Evolutionary conservation across 2,888 invertebrate species (phyloP), one percentile per base, ranked within the genome.

Genomic region (Cephus sareptanus): DNA sequence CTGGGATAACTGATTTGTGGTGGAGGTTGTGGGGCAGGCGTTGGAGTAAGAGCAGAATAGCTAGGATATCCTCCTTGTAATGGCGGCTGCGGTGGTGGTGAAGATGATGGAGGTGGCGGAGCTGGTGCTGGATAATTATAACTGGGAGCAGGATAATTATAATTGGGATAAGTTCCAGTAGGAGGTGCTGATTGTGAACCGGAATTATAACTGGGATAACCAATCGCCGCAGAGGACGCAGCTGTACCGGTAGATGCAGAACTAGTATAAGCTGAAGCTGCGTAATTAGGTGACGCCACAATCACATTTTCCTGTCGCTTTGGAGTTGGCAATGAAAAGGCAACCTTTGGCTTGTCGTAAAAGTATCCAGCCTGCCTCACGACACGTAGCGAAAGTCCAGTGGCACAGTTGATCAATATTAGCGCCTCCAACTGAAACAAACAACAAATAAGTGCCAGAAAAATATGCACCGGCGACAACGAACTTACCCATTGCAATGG

Each of bases 401-500:
- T 75, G 40, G 76, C 80, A 76, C 77, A 81, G 76, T 77, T 80
- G 75, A 85, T 68, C 71, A 84, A 37, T 77, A 87, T 77, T 75
- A 85, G 76, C 84, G 85, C 81, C 73, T 73, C 80, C 78, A 86
- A 40, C 87, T 87, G 77, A 81, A 77, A 69, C 35, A 73, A 23
- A 70, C 30, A 76, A 31, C 75, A 71, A 78, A 31, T 71, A 71
- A 35, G 15, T 11, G 35, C 6, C n/a, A 13, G 12, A 11, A 13
- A 30, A 23, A 74, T 35, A 34, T 12, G 35, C 35, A 13, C 23
- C 23, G 11, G 12, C 35, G 34, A 34, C 74, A n/a, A 34, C 30
- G 11, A 71, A 85, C 88, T 85, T 81, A 89, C 88, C 89, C 88
- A 88, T 89, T 83, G 84, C 84, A 86, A 85, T 85, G 82, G 80